Conservation (phyloP, 2,113 vertebrate genomes). For the Catharus bicknelli region DNA sequence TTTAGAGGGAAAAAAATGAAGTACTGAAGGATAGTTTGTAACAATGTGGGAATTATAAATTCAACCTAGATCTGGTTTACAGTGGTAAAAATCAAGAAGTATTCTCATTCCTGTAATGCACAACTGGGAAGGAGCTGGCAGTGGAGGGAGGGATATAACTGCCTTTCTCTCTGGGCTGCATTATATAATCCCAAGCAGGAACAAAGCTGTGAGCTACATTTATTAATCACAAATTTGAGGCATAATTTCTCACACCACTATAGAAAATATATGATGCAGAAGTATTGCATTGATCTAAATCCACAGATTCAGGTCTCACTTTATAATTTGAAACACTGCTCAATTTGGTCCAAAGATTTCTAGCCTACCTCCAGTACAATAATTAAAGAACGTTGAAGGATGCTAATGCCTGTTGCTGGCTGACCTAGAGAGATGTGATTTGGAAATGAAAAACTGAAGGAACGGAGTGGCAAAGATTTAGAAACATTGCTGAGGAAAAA, state of each 20-base stretch:
- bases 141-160: not conserved
- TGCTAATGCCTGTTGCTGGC: not conserved
- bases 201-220: not conserved
- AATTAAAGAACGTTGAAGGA: not conserved
- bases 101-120: not conserved
- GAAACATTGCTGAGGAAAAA: not conserved
- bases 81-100: not conserved
- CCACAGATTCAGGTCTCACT: not conserved
- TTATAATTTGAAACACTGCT: not conserved
- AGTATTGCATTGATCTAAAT: not conserved
- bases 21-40: not conserved
- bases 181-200: slow-evolving; percentile 11
- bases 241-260: not conserved
- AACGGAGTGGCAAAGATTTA: not conserved
- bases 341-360: not conserved
- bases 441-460: not conserved
- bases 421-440: not conserved
- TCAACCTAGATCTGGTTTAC: not conserved
- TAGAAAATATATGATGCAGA: not conserved
- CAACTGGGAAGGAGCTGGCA: not conserved
- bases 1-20: not conserved
- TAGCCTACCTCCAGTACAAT: not conserved
- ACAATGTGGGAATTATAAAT: not conserved
- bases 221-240: slow-evolving; percentile 18
- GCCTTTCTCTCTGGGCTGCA: not conserved